These are phyloP conservation scores for Drosophila baimaii DNA, from an alignment of 1,140 invertebrate species.

Conservation along the genomic window DNA sequence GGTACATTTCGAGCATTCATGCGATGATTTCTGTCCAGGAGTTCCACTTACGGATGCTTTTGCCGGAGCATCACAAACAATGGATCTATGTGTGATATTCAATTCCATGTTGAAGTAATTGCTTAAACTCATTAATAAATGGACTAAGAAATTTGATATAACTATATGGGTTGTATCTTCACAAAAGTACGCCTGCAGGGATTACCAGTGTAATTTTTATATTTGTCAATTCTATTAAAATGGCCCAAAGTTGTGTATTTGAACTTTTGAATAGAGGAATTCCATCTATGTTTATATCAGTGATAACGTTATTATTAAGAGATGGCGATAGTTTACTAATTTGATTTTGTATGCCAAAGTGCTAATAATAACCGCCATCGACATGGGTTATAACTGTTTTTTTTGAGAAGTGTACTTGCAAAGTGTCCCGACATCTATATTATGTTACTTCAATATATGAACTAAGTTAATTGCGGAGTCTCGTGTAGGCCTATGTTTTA, in stretches of 20 bases:
- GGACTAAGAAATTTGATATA: background rate
- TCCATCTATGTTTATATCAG: slow-evolving; percentile 19
- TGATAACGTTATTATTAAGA: background rate
- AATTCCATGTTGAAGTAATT: background rate
- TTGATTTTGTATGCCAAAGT: slow-evolving; percentile 6
- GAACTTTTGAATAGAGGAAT: slow-evolving; percentile 12
- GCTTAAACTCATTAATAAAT: background rate
- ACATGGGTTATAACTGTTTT: background rate
- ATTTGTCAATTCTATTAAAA: slow-evolving; percentile 6
- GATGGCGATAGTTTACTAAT: background rate
- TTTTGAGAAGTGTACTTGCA: background rate
- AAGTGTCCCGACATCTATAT: no score
- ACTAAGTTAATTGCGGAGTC: no score
- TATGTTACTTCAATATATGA: no score
- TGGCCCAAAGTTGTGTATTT: slow-evolving; percentile 6
- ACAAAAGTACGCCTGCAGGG: slow-evolving; percentile 13
- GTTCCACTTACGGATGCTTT: background rate
- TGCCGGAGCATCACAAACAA: background rate
- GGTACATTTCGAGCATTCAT: slow-evolving; percentile 24
- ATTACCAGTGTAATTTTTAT: background rate
- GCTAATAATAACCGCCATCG: background rate
- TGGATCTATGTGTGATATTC: background rate
- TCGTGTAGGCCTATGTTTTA: no score
- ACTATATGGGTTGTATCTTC: slow-evolving; percentile 3
- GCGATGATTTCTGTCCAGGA: background rate